phyloP scores from a whole-genome alignment of 2,888 invertebrate genomes.

The Chirona hameri region DNA sequence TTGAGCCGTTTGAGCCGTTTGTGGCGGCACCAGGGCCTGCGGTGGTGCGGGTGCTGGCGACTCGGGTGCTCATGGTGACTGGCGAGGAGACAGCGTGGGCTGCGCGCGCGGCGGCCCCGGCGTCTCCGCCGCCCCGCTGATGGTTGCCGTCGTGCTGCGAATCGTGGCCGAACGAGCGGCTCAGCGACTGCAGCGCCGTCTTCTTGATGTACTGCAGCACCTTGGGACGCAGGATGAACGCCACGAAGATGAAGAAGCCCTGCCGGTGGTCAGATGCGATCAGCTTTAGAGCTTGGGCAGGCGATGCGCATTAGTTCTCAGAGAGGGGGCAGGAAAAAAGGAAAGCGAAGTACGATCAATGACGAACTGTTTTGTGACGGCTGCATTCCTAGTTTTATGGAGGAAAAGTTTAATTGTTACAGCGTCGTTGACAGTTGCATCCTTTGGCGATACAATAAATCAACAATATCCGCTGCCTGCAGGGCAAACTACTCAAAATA shows the following conservation, averaged over 20 bases:
- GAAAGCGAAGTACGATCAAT: too few species aligned
- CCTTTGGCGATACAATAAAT: too few species aligned
- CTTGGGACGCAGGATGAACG: constrained; percentile 40
- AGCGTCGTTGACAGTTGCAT: too few species aligned
- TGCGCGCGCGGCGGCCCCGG: not conserved
- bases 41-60: not conserved
- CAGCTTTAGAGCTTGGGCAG: not conserved
- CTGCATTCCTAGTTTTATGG: too few species aligned
- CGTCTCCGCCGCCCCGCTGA: not conserved
- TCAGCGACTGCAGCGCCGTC: constrained; percentile 26
- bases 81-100: not conserved
- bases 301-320: too few species aligned
- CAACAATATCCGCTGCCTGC: too few species aligned
- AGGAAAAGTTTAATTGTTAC: too few species aligned
- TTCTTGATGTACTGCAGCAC: constrained; percentile 34
- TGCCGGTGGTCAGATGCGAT: constrained; percentile 28
- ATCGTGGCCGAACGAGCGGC: constrained; percentile 25
- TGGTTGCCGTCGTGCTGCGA: not conserved
- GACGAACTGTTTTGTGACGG: too few species aligned
- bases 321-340: too few species aligned
- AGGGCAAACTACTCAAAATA: too few species aligned
- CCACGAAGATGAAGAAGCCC: constrained; percentile 40
- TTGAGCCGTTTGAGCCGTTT: not conserved
- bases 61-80: not conserved
- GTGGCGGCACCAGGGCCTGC: not conserved